Evolutionary conservation across 23 tunicate species (phyloP).

Genomic region (Botrylloides violaceus): DNA sequence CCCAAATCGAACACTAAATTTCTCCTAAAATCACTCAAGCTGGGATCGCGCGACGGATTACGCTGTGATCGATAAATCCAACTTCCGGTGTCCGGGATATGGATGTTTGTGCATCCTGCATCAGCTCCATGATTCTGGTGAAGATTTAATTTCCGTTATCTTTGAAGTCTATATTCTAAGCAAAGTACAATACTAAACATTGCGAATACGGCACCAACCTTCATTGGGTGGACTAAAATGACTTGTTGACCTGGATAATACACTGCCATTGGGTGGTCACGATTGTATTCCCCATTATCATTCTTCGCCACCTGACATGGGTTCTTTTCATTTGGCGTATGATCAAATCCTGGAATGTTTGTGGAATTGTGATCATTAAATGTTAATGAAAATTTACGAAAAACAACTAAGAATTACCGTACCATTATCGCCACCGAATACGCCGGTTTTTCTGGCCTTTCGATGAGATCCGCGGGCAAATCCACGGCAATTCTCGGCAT

Average conservation of each 20-base stretch:
- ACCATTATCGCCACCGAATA: constrained; percentile 12
- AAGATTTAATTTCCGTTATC: no score
- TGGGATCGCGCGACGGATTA: constrained; percentile 28
- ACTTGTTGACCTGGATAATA: constrained; percentile 98
- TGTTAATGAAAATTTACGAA: no score
- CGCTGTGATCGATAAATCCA: constrained; percentile 40
- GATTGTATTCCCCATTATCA: constrained; percentile 19
- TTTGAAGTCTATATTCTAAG: no score
- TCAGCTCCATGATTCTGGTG: constrained; percentile 87
- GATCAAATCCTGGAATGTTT: constrained; percentile 48
- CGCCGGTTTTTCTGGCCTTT: not conserved
- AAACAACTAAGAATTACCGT: not conserved
- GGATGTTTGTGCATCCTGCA: constrained; percentile 46
- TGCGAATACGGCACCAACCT: constrained; percentile 29
- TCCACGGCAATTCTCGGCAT: constrained; percentile 64
- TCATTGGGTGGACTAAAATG: constrained; percentile 91
- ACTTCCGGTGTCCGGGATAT: constrained; percentile 79
- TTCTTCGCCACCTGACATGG: constrained; percentile 25
- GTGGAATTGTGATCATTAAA: not conserved
- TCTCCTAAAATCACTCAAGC: constrained; percentile 26
- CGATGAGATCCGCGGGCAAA: constrained; percentile 49
- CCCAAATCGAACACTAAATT: constrained; percentile 56
- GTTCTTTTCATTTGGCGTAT: constrained; percentile 23
- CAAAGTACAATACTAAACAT: no score
- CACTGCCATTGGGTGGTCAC: constrained; percentile 67